These are phyloP conservation scores for Oreochromis tanganicae DNA, from an alignment of 2,113 vertebrate genomes.

Conservation along the genomic window DNA sequence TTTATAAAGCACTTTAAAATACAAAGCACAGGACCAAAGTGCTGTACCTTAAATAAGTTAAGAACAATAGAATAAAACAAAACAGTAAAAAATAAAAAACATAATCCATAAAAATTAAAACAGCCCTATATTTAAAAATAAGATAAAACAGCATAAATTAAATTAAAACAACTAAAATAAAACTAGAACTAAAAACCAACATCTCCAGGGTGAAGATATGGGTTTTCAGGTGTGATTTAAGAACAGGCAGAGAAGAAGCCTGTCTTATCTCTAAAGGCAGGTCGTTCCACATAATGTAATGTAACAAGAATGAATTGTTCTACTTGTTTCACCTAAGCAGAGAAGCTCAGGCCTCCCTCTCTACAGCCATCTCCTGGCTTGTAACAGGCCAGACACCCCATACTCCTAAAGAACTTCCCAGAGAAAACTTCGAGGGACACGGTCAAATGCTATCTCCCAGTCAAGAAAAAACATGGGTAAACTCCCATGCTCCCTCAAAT, in stretches of 20 bases:
- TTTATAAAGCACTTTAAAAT: accelerated
- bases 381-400: not conserved
- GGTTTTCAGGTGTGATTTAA: not conserved
- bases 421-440: not conserved
- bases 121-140: not conserved
- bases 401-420: not conserved
- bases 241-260: not conserved
- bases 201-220: accelerated
- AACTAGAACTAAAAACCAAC: accelerated
- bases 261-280: not conserved
- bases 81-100: not conserved
- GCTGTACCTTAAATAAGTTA: not conserved
- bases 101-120: not conserved
- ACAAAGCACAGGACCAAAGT: accelerated
- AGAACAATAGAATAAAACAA: not conserved
- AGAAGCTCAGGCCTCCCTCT: not conserved
- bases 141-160: not conserved
- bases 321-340: not conserved
- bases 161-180: accelerated
- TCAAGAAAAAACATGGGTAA: not conserved
- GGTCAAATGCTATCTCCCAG: not conserved
- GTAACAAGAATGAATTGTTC: not conserved
- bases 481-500: not conserved
- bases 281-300: not conserved
- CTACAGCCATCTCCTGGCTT: not conserved